phyloP scores from a whole-genome alignment of 2,888 invertebrate species.

The Sphecodes monilicornis region DNA sequence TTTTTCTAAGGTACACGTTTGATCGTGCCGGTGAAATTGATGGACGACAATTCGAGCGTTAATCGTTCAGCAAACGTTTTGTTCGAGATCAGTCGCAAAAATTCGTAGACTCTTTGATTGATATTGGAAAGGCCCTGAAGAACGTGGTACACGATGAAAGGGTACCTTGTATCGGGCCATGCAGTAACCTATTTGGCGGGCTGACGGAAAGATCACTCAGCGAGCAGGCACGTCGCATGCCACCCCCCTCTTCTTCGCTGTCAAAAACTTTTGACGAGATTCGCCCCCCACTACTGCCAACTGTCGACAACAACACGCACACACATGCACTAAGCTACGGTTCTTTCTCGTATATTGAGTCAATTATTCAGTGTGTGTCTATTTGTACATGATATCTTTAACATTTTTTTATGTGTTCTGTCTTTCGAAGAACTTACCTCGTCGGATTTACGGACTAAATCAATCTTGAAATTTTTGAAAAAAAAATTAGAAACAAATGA shows the following conservation, averaged over 20 bases:
- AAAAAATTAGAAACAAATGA: neutral
- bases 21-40: neutral
- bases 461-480: neutral
- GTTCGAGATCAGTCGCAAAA: too few species aligned
- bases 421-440: constrained; percentile 29
- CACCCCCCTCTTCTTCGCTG: constrained; percentile 85
- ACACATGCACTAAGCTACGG: constrained; percentile 81
- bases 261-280: constrained; percentile 81
- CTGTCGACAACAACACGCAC: constrained; percentile 83
- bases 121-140: constrained; percentile 33
- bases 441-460: neutral
- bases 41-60: neutral
- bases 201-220: constrained; percentile 90
- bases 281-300: constrained; percentile 81
- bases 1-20: neutral
- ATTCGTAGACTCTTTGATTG: too few species aligned
- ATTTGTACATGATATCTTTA: neutral
- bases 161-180: constrained; percentile 87
- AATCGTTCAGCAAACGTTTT: neutral
- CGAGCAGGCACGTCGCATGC: constrained; percentile 92
- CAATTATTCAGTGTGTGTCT: constrained; percentile 6
- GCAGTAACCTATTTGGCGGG: constrained; percentile 87
- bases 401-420: neutral
- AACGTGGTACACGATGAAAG: constrained; percentile 62
- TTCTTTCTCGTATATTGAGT: constrained; percentile 27